Evolutionary conservation across 2,113 vertebrate genomes (phyloP).

Genomic region (Myotis brandtii): DNA sequence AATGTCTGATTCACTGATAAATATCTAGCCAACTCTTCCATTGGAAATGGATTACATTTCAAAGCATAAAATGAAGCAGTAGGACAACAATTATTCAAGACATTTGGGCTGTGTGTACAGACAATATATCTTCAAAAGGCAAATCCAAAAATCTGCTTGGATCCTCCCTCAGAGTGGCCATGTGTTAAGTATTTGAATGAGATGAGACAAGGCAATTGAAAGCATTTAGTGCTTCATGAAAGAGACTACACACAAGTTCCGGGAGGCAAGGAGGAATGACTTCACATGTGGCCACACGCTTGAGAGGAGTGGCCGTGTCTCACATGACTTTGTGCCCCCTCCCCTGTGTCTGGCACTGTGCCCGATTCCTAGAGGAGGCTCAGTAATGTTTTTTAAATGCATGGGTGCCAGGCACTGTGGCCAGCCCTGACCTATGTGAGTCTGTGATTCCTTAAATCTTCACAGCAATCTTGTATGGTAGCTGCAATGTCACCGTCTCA

Average conservation of each 20-base stretch:
- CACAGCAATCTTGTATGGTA: not conserved
- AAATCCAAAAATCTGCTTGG: slow-evolving; percentile 1
- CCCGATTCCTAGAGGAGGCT: not conserved
- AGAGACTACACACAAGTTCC: accelerated
- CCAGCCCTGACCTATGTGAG: not conserved
- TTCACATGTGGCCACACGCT: accelerated
- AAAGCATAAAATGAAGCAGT: slow-evolving; percentile 9
- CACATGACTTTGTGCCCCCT: not conserved
- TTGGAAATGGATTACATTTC: slow-evolving; percentile 35
- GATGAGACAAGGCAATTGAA: not conserved
- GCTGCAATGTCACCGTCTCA: not conserved
- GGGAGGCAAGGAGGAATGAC: not conserved
- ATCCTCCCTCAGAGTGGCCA: not conserved
- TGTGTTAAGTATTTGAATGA: not conserved
- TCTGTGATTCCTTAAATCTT: not conserved
- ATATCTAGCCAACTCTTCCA: slow-evolving; percentile 24
- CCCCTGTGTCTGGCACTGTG: not conserved
- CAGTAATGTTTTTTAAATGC: not conserved
- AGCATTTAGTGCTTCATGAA: not conserved
- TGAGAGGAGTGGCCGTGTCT: not conserved
- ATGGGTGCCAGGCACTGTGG: not conserved
- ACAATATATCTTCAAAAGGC: not conserved
- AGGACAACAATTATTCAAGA: not conserved
- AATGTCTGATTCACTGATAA: slow-evolving; percentile 26
- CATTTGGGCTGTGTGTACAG: slow-evolving; percentile 13